Evolutionary conservation across 2,888 invertebrate genomes (phyloP), one percentile per base, ranked within the genome.

Genomic region (Zygaena filipendulae): DNA sequence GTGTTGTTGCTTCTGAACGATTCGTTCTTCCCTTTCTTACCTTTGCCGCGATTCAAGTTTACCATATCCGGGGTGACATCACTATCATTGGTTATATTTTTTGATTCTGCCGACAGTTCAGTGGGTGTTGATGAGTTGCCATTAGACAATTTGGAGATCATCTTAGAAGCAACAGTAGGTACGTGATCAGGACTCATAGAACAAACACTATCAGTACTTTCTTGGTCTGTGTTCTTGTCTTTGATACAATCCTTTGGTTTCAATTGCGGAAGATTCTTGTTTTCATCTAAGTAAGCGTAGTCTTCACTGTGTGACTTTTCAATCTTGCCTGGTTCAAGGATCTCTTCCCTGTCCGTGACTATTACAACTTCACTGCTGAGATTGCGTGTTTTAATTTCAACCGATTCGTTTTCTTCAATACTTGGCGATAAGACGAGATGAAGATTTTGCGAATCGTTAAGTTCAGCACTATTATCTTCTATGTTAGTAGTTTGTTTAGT

Each of bases 121-220:
- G 72, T 61, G 3, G 79, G 79, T 1, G 79, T 79, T 7, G 79
- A 80, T 0, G 79, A 77, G 33, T 70, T 62, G 1, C 79, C 79
- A 29, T 80, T 80, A 0, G 75, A 75, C n/a, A 80, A 44, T 49
- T 79, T 77, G 0, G 74, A 62, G 11, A 80, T 77, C 29, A 80
- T 34, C 40, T 75, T 77, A 0, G 74, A 69, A 19, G 74, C 47
- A 1, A 70, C 63, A 32, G 41, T 69, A 2, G 70, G 69, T 8
- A 58, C 40, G 25, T 55, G 51, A 11, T 70, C 75, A 2, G 72
- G 75, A 38, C 74, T 77, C 4, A 66, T 39, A 2, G 75, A 72
- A 18, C 58, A 51, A 13, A 62, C 58, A 27, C 71, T 79, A 19
- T 75, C 79, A 2, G 79, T 79, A 33, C 70, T 74, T 20, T 72